These are phyloP conservation scores for Polyergus mexicanus DNA, from an alignment of 1,140 invertebrate genomes.

Conservation along the genomic window DNA sequence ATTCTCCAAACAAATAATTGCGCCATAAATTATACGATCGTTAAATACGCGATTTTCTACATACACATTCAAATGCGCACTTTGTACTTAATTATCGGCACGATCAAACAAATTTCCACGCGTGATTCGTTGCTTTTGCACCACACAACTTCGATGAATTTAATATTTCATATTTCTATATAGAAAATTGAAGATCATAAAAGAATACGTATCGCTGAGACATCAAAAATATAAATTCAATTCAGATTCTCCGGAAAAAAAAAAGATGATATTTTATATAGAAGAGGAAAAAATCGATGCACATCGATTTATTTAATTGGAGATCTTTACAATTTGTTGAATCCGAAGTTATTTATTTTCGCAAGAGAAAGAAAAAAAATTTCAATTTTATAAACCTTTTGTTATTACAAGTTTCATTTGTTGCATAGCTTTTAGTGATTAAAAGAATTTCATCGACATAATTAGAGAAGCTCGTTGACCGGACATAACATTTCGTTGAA, in stretches of 20 bases:
- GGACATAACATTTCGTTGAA: conserved; percentile 48
- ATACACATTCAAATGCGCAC: conserved; percentile 51
- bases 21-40: conserved; percentile 64
- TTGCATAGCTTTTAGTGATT: not conserved
- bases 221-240: not conserved
- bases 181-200: not conserved
- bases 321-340: not conserved
- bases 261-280: not conserved
- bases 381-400: not conserved
- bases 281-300: not conserved
- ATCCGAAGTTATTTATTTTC: not conserved
- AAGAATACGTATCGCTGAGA: not conserved
- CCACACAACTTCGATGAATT: not conserved
- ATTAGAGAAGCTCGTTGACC: conserved; percentile 31
- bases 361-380: not conserved
- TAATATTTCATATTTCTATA: not conserved
- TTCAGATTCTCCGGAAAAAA: not conserved
- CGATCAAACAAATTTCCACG: conserved; percentile 28
- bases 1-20: conserved; percentile 75
- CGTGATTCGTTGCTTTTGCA: conserved; percentile 1
- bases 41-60: conserved; percentile 62
- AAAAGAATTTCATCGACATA: not conserved
- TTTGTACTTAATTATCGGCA: conserved; percentile 65
- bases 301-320: not conserved
- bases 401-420: not conserved